phyloP scores from a whole-genome alignment of 2,797 vertebrate species.

The Gymnoscopelus braueri region DNA sequence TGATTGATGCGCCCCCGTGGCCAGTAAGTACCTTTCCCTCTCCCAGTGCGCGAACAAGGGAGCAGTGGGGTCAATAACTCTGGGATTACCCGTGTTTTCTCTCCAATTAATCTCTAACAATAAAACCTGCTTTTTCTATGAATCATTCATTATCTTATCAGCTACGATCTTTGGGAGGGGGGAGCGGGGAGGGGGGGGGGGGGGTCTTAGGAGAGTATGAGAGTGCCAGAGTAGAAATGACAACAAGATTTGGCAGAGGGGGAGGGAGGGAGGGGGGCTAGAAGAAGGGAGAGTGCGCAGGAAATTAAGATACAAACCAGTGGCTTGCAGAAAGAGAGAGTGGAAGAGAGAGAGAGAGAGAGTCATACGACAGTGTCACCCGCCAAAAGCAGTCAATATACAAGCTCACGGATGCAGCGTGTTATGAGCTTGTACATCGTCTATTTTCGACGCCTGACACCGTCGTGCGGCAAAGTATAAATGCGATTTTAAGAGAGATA shows the following conservation, averaged over 20 bases:
- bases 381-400: too few relatives aligned
- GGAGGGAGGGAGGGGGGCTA: constrained; percentile 20
- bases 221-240: constrained; percentile 26
- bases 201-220: neutral
- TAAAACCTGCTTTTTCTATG: constrained; percentile 58
- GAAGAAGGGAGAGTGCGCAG: constrained; percentile 44
- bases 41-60: constrained; percentile 39
- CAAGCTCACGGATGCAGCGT: too few relatives aligned
- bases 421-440: too few relatives aligned
- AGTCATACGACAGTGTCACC: neutral
- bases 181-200: constrained; percentile 15
- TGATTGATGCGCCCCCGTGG: constrained; percentile 22
- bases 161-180: constrained; percentile 44
- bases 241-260: constrained; percentile 43
- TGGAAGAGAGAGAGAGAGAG: neutral
- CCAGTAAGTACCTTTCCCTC: constrained; percentile 40
- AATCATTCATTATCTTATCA: constrained; percentile 67
- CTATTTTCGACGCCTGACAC: too few relatives aligned
- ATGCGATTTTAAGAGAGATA: neutral
- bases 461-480: too few relatives aligned
- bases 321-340: constrained; percentile 35
- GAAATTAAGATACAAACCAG: constrained; percentile 70
- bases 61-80: constrained; percentile 49
- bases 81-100: constrained; percentile 50
- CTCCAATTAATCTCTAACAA: constrained; percentile 53